These are phyloP conservation scores for Lissocephala sabroskyi DNA, from an alignment of 2,888 invertebrate genomes.

Conservation along the genomic window DNA sequence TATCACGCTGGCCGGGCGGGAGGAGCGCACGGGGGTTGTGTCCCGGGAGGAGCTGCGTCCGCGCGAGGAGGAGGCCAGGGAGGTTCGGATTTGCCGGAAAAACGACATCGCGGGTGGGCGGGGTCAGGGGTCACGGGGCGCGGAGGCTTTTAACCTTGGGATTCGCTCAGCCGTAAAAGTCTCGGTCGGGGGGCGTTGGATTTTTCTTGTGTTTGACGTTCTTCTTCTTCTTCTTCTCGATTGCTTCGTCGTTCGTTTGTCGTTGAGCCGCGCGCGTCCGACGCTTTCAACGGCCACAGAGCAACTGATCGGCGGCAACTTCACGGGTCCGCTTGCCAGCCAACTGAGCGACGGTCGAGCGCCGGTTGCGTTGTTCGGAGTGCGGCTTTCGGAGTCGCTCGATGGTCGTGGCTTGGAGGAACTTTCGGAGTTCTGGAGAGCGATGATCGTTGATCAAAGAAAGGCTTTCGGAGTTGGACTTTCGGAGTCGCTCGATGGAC, in stretches of 20 bases:
- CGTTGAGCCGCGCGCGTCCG: conserved; percentile 26
- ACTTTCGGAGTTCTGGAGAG: too few species aligned
- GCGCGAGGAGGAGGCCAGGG: conserved; percentile 54
- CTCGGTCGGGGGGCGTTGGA: neutral
- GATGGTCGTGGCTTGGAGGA: too few species aligned
- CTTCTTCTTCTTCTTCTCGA: neutral
- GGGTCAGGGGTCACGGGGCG: conserved; percentile 4
- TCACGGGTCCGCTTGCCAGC: too few species aligned
- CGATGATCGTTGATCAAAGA: too few species aligned
- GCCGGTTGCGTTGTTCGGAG: conserved; percentile 52
- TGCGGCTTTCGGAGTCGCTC: conserved; percentile 15
- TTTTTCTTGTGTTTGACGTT: neutral
- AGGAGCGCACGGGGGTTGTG: conserved; percentile 64
- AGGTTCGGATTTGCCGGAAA: conserved; percentile 69
- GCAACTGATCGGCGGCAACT: conserved; percentile 55
- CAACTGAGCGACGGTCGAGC: conserved; percentile 21
- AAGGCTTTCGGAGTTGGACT: too few species aligned
- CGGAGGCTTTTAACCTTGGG: conserved; percentile 20
- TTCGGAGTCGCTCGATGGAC: too few species aligned
- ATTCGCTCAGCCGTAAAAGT: conserved; percentile 1
- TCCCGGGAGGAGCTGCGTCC: conserved; percentile 69
- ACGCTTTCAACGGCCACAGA: conserved; percentile 42
- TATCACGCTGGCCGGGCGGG: conserved; percentile 56
- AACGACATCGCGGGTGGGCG: conserved; percentile 60
- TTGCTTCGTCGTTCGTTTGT: neutral